phyloP scores from a whole-genome alignment of 2,113 vertebrate species.

The Cranoglanis bouderius region DNA sequence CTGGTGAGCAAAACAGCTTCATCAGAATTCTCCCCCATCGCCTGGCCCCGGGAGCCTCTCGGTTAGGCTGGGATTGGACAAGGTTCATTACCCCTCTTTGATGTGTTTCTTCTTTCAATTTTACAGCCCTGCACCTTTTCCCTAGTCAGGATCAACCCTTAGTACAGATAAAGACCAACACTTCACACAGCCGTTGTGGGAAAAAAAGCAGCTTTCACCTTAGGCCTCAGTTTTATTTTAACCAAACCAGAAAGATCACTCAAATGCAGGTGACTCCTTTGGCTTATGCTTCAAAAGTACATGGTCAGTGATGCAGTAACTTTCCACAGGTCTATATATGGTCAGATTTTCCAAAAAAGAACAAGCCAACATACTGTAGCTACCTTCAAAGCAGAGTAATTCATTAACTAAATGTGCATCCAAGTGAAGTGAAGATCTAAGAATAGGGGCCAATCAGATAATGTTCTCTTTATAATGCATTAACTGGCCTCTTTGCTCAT shows the following conservation, averaged over 20 bases:
- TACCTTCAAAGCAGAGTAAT: neutral
- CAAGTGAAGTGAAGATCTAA: neutral
- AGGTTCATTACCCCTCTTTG: slow-evolving; percentile 73
- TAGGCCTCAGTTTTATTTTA: slow-evolving; percentile 37
- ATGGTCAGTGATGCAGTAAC: neutral
- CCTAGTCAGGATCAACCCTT: slow-evolving; percentile 56
- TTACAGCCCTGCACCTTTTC: slow-evolving; percentile 58
- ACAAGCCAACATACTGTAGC: neutral
- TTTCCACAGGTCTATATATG: neutral
- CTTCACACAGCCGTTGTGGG: slow-evolving; percentile 43
- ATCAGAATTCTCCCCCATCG: slow-evolving; percentile 60
- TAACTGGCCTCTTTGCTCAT: neutral
- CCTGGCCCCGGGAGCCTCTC: slow-evolving; percentile 47
- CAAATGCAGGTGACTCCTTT: slow-evolving; percentile 41
- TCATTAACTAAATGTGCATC: neutral
- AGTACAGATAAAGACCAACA: slow-evolving; percentile 53
- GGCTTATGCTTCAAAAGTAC: slow-evolving; percentile 7
- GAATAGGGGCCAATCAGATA: neutral
- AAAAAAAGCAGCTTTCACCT: slow-evolving; percentile 16
- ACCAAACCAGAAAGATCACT: slow-evolving; percentile 16
- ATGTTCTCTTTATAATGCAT: neutral
- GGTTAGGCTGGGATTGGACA: slow-evolving; percentile 66
- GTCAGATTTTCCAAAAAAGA: neutral
- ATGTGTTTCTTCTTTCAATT: slow-evolving; percentile 68
- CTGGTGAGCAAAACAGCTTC: slow-evolving; percentile 56